Evolutionary conservation across 1,140 invertebrate species (phyloP), one percentile per base, ranked within the genome.

Genomic region (Ceratosolen solmsi): DNA sequence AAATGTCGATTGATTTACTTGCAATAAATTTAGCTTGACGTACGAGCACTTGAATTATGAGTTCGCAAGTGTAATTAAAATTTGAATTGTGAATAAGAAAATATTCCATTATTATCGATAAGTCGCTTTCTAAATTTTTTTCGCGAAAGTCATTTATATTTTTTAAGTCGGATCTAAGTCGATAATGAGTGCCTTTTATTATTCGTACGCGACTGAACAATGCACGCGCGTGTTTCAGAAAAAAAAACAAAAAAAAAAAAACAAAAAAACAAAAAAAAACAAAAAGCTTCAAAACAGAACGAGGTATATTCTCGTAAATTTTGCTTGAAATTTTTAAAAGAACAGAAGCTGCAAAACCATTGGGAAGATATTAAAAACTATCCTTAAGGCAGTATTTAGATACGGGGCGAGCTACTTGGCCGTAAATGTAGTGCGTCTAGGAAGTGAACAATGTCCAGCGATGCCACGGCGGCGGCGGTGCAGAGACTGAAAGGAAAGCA

Each of bases 41-140:
- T 3, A 15, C 1, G 2, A n/a, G 3, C 15, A 38, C 22, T 38
- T 11, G 3, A 20, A n/a, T 68, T 38, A 33, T 17, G 20, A 38
- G 27, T 38, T 9, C 7, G 15, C 22, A 38, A 68, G 20, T 68
- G 17, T n/a, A 68, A 68, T 68, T 68, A n/a, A 68, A 68, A 68
- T 68, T 38, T 38, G 2, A 68, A 38, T 38, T 38, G 3, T 38
- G 20, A 13, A 38, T 38, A 38, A n/a, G 27, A 68, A 68, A 68
- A n/a, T 65, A 36, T 22, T 38, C 22, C 38, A n/a, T 38, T 68
- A 20, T 38, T 38, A 17, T 38, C 20, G 63, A 38, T 38, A 36
- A 38, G 11, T 68, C 20, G 20, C 63, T 68, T 68, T 68, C 63
- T 68, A 68, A 68, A 68, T 68, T 38, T 68, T 68, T 68, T 38